phyloP scores from a whole-genome alignment of 1,140 invertebrate species.

The Chymomyza costata region DNA sequence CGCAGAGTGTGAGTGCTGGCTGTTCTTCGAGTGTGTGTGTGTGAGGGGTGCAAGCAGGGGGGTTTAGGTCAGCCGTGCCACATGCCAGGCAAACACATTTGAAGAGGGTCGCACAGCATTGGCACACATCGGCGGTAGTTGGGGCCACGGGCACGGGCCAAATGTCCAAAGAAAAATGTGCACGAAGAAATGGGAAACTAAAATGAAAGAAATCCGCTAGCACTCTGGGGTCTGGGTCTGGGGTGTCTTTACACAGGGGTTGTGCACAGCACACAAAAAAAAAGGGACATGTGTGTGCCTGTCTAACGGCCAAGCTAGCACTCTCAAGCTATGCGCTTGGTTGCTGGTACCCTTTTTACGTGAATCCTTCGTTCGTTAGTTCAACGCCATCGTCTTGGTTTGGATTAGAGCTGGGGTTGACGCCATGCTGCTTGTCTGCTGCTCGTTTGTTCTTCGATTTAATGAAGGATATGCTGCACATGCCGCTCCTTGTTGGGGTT shows the following conservation, averaged over 20 bases:
- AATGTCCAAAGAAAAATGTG: constrained; percentile 9
- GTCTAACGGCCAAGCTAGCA: no score
- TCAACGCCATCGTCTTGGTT: background rate
- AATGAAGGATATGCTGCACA: constrained; percentile 71
- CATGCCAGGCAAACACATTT: constrained; percentile 65
- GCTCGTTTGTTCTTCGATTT: constrained; percentile 73
- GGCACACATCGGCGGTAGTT: constrained; percentile 45
- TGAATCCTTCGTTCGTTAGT: constrained; percentile 5
- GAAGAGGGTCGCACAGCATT: constrained; percentile 59
- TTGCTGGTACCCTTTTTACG: constrained; percentile 22
- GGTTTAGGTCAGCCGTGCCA: constrained; percentile 44
- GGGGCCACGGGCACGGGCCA: background rate
- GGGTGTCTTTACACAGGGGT: background rate
- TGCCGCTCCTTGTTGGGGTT: constrained; percentile 43
- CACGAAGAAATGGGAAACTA: constrained; percentile 68
- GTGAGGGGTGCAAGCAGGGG: constrained; percentile 24
- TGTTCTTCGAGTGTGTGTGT: background rate
- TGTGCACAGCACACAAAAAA: no score
- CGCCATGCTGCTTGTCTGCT: constrained; percentile 46
- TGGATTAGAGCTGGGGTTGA: background rate
- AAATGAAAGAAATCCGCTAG: constrained; percentile 66
- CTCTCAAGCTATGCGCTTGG: constrained; percentile 21
- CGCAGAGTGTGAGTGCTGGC: background rate
- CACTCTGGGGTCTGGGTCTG: constrained; percentile 2
- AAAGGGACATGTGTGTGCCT: constrained; percentile 26